A percentile compares a stretch with the other conserved stretches of the same genome.
phyloP scores from a whole-genome alignment of 2,113 vertebrate species.

The Alethe diademata region DNA sequence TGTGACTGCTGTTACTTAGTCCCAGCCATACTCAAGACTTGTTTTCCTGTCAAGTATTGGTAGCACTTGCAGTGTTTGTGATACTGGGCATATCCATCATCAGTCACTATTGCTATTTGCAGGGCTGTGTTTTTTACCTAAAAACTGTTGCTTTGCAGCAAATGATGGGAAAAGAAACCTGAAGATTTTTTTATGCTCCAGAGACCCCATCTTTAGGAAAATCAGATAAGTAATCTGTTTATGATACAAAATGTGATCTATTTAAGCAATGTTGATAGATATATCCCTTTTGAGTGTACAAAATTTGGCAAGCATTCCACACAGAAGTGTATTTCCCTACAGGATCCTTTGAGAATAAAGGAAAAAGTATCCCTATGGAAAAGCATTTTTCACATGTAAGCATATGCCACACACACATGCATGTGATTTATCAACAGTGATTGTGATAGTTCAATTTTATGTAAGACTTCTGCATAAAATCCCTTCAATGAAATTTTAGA shows the following conservation, averaged over 20 bases:
- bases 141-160: not conserved
- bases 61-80: not conserved
- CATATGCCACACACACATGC: not conserved
- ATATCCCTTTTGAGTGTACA: not conserved
- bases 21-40: not conserved
- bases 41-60: not conserved
- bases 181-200: not conserved
- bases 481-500: not conserved
- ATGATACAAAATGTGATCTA: not conserved
- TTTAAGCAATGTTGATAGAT: not conserved
- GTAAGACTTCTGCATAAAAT: not conserved
- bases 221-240: not conserved
- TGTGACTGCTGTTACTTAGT: not conserved
- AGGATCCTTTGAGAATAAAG: not conserved
- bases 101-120: not conserved
- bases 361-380: not conserved
- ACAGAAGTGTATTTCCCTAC: not conserved
- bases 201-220: not conserved
- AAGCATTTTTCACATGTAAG: rapidly evolving
- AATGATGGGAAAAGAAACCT: not conserved
- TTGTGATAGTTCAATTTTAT: not conserved
- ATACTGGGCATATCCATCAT: not conserved
- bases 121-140: not conserved
- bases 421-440: not conserved
- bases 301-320: not conserved